Conservation (phyloP, 2,797 vertebrate species). For the Chaetophractus vellerosus region DNA sequence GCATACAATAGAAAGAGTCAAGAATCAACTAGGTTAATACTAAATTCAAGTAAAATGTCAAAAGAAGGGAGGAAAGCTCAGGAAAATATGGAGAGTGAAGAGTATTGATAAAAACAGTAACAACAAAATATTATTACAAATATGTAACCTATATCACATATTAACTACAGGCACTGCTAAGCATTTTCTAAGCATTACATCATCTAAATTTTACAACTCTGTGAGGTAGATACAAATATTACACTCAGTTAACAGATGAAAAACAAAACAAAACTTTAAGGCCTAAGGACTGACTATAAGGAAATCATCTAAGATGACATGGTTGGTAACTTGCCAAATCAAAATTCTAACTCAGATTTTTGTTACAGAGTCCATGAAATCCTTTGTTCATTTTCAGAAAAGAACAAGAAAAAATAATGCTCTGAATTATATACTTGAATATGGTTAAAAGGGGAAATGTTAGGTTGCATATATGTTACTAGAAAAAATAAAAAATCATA, state of each 20-base stretch:
- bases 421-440: no score
- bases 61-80: neutral
- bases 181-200: conserved; percentile 10
- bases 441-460: no score
- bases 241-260: neutral
- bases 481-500: no score
- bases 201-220: neutral
- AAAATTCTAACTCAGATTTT: neutral
- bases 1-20: neutral
- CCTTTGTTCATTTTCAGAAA: neutral
- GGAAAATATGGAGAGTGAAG: neutral
- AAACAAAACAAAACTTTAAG: neutral
- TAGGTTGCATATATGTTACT: no score
- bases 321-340: neutral
- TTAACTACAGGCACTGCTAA: neutral
- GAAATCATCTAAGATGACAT: neutral
- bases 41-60: conserved; percentile 24
- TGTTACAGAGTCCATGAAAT: neutral
- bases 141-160: neutral
- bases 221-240: neutral
- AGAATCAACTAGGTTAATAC: neutral
- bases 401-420: neutral
- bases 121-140: neutral
- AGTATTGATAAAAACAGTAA: neutral
- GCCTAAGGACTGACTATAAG: neutral